These are phyloP conservation scores for Drosophila fuyamai DNA, from an alignment of 1,140 invertebrate species.

Conservation along the genomic window DNA sequence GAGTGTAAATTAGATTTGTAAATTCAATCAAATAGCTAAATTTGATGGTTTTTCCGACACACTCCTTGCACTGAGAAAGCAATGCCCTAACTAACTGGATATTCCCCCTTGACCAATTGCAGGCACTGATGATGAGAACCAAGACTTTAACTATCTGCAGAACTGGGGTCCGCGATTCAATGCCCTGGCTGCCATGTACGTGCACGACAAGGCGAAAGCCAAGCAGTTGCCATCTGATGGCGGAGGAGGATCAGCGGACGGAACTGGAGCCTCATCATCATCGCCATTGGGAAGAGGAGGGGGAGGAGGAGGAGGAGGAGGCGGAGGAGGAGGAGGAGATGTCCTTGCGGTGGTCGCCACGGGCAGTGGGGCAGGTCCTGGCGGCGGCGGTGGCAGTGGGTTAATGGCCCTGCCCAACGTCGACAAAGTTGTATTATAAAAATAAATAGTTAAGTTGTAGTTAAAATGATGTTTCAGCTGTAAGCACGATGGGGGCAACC, in stretches of 20 bases:
- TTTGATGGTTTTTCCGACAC: background rate
- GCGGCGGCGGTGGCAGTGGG: slow-evolving; percentile 33
- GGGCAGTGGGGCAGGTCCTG: slow-evolving; percentile 71
- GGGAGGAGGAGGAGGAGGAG: background rate
- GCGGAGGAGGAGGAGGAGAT: slow-evolving; percentile 12
- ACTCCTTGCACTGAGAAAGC: slow-evolving; percentile 1
- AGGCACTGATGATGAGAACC: slow-evolving; percentile 97
- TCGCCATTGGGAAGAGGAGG: slow-evolving; percentile 7
- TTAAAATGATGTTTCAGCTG: slow-evolving; percentile 72
- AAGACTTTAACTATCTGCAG: slow-evolving; percentile 98
- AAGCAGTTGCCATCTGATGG: slow-evolving; percentile 34
- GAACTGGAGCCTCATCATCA: slow-evolving; percentile 35
- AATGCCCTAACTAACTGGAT: slow-evolving; percentile 10
- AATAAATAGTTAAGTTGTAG: slow-evolving; percentile 75
- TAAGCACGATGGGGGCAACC: slow-evolving; percentile 46
- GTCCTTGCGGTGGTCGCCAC: slow-evolving; percentile 57
- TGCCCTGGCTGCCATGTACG: slow-evolving; percentile 98
- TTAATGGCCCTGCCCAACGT: slow-evolving; percentile 21
- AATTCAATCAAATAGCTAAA: background rate
- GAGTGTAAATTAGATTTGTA: background rate
- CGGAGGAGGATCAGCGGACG: slow-evolving; percentile 25
- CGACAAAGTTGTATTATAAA: slow-evolving; percentile 81
- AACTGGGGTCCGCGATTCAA: slow-evolving; percentile 98
- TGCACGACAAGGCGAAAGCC: slow-evolving; percentile 87
- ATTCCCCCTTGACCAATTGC: slow-evolving; percentile 23